Evolutionary conservation across 2,888 invertebrate genomes (phyloP).

Genomic region (Heliconius charithonia): DNA sequence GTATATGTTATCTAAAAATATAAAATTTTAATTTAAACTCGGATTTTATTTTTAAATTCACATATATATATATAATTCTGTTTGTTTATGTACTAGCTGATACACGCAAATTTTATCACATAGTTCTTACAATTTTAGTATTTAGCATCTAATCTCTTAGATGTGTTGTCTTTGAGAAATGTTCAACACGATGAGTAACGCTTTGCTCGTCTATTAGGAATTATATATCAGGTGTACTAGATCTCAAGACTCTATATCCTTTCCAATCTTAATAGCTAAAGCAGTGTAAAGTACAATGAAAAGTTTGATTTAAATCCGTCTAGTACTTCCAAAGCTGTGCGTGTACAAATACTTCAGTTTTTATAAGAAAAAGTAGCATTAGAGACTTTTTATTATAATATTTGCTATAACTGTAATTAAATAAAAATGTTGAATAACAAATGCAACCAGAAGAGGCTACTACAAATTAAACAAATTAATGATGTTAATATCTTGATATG

Average conservation of each 20-base stretch:
- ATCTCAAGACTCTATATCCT: too few relatives aligned
- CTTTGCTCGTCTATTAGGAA: too few relatives aligned
- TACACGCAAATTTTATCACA: neutral
- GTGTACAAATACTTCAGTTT: too few relatives aligned
- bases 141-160: neutral
- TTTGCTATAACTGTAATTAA: too few relatives aligned
- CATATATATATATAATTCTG: slow-evolving; percentile 30
- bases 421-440: neutral
- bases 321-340: too few relatives aligned
- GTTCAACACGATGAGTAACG: too few relatives aligned
- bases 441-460: neutral
- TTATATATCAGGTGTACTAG: neutral
- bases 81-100: neutral
- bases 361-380: too few relatives aligned
- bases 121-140: neutral
- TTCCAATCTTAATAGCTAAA: too few relatives aligned
- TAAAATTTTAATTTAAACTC: too few relatives aligned
- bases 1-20: neutral
- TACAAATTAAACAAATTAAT: slow-evolving; percentile 28
- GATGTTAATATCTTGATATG: slow-evolving; percentile 25
- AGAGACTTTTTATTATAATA: too few relatives aligned
- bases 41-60: slow-evolving; percentile 32
- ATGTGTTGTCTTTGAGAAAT: neutral
- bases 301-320: too few relatives aligned
- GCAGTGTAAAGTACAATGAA: too few relatives aligned